Percentiles rank a stretch among this genome's conserved stretches.
These are phyloP conservation scores for Polydrusus pterygomalis DNA, from an alignment of 2,888 invertebrate genomes.

Conservation along the genomic window DNA sequence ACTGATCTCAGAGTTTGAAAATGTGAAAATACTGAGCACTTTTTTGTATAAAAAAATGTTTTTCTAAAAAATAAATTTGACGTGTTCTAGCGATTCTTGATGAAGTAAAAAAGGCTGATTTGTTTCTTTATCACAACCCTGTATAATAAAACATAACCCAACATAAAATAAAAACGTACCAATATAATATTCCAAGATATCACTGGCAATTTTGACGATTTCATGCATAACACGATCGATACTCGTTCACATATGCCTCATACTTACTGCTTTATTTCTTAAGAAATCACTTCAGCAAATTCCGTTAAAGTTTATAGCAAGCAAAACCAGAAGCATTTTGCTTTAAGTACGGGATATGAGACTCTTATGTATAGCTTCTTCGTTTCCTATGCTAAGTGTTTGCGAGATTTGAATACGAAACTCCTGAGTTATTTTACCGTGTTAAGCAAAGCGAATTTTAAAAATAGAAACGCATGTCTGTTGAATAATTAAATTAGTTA, in stretches of 20 bases:
- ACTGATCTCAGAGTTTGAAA: too few species aligned
- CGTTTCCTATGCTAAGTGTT: slow-evolving; percentile 27
- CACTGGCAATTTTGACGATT: not conserved
- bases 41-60: too few species aligned
- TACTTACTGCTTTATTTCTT: slow-evolving; percentile 1
- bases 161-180: not conserved
- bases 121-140: too few species aligned
- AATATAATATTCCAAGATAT: not conserved
- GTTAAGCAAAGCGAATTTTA: slow-evolving; percentile 7
- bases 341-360: slow-evolving; percentile 26
- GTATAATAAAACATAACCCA: not conserved
- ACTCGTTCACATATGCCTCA: slow-evolving; percentile 6
- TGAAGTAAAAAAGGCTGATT: too few species aligned
- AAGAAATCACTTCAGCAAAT: slow-evolving; percentile 23
- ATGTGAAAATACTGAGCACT: too few species aligned
- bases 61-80: too few species aligned
- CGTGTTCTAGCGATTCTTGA: too few species aligned
- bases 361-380: slow-evolving; percentile 24
- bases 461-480: slow-evolving; percentile 1
- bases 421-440: not conserved
- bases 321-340: slow-evolving; percentile 19
- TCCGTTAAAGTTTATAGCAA: slow-evolving; percentile 15
- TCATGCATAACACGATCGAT: not conserved
- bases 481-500: not conserved
- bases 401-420: slow-evolving; percentile 24